Evolutionary conservation across 2,797 vertebrate genomes (phyloP).

Genomic region (Pagetopsis macropterus): DNA sequence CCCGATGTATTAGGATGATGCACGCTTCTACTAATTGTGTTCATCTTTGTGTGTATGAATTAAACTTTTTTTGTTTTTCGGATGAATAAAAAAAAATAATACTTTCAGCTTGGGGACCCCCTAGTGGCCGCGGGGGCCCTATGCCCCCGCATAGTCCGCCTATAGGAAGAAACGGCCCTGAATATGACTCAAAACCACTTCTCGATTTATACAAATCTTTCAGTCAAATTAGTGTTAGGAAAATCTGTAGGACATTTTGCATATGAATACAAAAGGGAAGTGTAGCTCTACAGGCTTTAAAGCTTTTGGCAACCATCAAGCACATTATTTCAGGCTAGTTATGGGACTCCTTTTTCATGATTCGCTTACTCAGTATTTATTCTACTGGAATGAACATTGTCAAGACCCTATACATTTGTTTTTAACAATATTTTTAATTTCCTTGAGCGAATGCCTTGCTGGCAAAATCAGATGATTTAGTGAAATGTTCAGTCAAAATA

Average conservation of each 20-base stretch:
- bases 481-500: not conserved
- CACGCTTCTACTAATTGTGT: too few species aligned
- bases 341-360: constrained; percentile 19
- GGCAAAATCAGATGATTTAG: not conserved
- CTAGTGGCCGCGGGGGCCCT: too few species aligned
- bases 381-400: constrained; percentile 14
- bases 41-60: too few species aligned
- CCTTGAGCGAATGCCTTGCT: not conserved
- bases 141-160: too few species aligned
- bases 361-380: constrained; percentile 8
- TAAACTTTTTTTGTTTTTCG: too few species aligned
- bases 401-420: constrained; percentile 3
- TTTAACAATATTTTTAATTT: not conserved
- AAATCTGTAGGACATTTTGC: constrained; percentile 12
- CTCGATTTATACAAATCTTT: constrained; percentile 3
- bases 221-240: not conserved
- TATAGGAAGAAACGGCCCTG: too few species aligned
- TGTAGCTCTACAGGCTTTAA: constrained; percentile 13
- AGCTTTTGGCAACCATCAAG: constrained; percentile 30
- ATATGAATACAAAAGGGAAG: constrained; percentile 35
- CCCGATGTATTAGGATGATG: too few species aligned
- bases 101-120: too few species aligned
- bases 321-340: constrained; percentile 21
- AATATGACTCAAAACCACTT: not conserved
- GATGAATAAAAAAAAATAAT: too few species aligned